These are phyloP conservation scores for Thyatira batis DNA, from an alignment of 2,888 invertebrate species.

Conservation along the genomic window DNA sequence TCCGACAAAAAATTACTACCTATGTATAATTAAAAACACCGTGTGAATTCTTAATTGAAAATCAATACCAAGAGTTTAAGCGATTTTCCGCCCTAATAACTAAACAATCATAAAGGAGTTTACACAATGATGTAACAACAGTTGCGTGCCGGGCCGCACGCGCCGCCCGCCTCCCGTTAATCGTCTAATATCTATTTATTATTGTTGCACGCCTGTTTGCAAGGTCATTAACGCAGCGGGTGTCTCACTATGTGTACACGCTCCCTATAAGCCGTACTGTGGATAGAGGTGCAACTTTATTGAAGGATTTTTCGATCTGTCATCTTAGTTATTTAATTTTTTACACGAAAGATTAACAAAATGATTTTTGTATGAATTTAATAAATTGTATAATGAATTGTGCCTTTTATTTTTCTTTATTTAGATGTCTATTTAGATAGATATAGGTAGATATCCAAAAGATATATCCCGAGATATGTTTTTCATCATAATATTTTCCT, in stretches of 20 bases:
- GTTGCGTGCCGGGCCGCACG: conserved; percentile 29
- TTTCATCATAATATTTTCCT: too few relatives aligned
- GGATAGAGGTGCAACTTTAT: background rate
- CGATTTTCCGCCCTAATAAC: conserved; percentile 7
- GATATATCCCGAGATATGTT: too few relatives aligned
- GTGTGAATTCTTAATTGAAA: background rate
- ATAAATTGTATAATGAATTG: too few relatives aligned
- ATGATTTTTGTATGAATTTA: too few relatives aligned
- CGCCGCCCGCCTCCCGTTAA: conserved; percentile 44
- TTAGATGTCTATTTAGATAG: too few relatives aligned
- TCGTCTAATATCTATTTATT: conserved; percentile 69
- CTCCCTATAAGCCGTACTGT: conserved; percentile 28
- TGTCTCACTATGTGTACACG: conserved; percentile 31
- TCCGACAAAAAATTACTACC: too few relatives aligned
- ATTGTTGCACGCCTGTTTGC: conserved; percentile 53
- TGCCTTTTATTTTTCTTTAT: too few relatives aligned
- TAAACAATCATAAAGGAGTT: conserved; percentile 39
- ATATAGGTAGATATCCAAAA: too few relatives aligned
- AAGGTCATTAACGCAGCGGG: conserved; percentile 63
- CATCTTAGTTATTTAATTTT: too few relatives aligned
- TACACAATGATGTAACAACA: conserved; percentile 36
- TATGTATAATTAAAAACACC: background rate
- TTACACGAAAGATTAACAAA: too few relatives aligned
- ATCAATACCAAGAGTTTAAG: background rate
- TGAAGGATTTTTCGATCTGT: background rate